Evolutionary conservation across 2,797 vertebrate species (phyloP).

Genomic region (Crypturellus tataupa): DNA sequence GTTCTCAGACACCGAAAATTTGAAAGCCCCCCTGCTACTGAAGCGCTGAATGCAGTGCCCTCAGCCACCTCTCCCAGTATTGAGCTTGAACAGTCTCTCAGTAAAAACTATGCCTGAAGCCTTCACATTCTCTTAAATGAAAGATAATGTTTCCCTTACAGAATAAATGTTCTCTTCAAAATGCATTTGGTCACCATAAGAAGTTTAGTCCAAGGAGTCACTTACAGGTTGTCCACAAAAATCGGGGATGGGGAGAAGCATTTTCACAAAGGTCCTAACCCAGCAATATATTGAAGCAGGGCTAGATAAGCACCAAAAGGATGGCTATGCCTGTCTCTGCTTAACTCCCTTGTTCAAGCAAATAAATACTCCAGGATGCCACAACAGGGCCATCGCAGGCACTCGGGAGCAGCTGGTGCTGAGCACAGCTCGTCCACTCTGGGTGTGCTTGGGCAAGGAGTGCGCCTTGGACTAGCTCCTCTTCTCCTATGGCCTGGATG

Average conservation of each 20-base stretch:
- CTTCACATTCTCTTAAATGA: background rate
- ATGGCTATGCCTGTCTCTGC: background rate
- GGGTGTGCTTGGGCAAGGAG: too few species aligned
- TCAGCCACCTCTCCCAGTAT: background rate
- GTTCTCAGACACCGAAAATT: background rate
- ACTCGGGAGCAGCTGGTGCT: background rate
- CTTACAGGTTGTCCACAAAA: background rate
- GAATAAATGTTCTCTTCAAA: background rate
- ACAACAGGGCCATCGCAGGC: background rate
- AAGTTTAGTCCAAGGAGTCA: background rate
- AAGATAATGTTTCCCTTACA: background rate
- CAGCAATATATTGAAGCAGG: background rate
- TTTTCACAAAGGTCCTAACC: background rate
- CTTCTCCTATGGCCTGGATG: fast-evolving
- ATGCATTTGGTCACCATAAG: background rate
- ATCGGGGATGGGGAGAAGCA: background rate
- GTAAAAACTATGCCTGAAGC: background rate
- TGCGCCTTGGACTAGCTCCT: too few species aligned
- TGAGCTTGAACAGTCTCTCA: background rate
- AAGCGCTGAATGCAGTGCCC: background rate
- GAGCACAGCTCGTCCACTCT: background rate
- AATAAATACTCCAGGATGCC: background rate
- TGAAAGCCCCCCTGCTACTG: background rate
- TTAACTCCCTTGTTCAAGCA: background rate
- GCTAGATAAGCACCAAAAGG: background rate